Conservation (phyloP, 2,888 invertebrate genomes). For the Scaptomyza polygonia region DNA sequence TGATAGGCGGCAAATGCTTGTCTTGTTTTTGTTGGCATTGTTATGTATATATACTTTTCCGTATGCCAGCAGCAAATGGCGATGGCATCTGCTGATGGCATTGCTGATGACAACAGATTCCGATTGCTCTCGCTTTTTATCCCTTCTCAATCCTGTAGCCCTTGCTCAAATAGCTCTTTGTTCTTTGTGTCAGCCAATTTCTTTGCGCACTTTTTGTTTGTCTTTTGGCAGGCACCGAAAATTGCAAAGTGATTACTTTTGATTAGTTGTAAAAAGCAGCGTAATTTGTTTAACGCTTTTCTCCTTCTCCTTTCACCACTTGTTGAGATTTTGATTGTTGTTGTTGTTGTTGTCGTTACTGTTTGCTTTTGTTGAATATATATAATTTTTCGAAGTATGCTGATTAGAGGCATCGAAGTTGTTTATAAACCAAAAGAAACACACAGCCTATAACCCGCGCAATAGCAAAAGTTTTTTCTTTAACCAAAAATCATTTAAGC, state of each 20-base stretch:
- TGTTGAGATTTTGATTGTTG: neutral
- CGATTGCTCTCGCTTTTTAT: neutral
- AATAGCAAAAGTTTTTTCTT: conserved; percentile 18
- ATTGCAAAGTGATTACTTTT: conserved; percentile 81
- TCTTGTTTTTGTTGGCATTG: conserved; percentile 52
- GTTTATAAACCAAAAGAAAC: conserved; percentile 27
- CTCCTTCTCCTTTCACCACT: neutral
- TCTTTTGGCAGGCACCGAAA: conserved; percentile 62
- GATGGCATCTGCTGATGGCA: conserved; percentile 72
- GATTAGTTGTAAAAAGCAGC: conserved; percentile 79
- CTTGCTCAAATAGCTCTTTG: conserved; percentile 45
- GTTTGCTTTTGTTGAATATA: conserved; percentile 71
- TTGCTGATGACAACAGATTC: conserved; percentile 28
- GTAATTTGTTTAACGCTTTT: conserved; percentile 71
- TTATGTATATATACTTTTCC: conserved; percentile 38
- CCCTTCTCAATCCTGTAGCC: neutral
- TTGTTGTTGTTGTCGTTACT: conserved; percentile 28
- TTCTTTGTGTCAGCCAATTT: conserved; percentile 68
- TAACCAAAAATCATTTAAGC: too few relatives aligned
- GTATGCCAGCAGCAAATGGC: conserved; percentile 72
- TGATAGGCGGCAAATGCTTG: conserved; percentile 77
- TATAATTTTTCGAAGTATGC: conserved; percentile 64
- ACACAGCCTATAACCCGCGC: conserved; percentile 50
- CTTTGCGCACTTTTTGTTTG: conserved; percentile 72
- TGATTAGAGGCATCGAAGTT: conserved; percentile 67